phyloP scores from a whole-genome alignment of 2,888 invertebrate genomes.

The Schizaphis graminum region DNA sequence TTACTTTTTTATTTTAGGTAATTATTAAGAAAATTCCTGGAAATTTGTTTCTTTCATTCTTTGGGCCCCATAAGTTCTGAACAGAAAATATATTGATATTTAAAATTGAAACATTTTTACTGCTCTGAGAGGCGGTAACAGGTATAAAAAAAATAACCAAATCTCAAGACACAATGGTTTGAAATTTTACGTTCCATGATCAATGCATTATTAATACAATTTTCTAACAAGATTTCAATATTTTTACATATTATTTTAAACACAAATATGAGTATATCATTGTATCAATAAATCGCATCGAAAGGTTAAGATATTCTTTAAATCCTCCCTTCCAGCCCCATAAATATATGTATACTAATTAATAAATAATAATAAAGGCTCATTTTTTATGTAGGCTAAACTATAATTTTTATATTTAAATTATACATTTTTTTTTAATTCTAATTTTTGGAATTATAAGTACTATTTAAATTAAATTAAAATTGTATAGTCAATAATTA shows the following conservation, averaged over 20 bases:
- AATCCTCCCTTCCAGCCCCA: neutral
- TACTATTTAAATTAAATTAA: neutral
- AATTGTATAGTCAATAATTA: neutral
- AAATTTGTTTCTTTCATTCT: no score
- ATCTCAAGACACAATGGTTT: no score
- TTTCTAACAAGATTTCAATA: no score
- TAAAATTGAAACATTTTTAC: neutral
- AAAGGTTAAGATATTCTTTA: neutral
- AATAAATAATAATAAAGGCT: neutral
- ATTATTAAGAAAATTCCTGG: no score
- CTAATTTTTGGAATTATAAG: neutral
- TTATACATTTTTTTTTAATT: neutral
- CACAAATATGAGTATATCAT: neutral
- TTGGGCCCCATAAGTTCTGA: neutral
- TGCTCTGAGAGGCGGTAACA: neutral
- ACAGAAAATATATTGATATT: neutral
- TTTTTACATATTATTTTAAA: no score
- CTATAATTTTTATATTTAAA: neutral
- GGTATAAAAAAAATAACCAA: neutral
- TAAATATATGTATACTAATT: neutral
- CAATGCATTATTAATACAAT: no score
- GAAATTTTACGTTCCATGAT: no score
- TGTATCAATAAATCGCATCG: neutral
- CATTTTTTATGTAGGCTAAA: neutral
- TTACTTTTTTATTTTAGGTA: no score